Evolutionary conservation across 2,113 vertebrate species (phyloP).

Genomic region (Menura novaehollandiae): DNA sequence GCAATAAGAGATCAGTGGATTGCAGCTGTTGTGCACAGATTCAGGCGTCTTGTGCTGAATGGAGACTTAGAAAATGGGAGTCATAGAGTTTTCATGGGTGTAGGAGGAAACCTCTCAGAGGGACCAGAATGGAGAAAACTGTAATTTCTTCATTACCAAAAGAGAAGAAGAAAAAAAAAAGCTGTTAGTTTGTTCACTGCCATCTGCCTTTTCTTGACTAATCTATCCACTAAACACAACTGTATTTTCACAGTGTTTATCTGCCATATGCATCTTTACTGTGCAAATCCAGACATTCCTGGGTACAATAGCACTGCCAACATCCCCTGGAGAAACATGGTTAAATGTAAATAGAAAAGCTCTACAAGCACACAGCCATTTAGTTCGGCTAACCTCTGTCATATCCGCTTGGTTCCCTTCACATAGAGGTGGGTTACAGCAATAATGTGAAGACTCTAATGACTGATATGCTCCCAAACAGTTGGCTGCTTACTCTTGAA

Average conservation of each 20-base stretch:
- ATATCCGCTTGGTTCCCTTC: not conserved
- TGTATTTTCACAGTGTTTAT: not conserved
- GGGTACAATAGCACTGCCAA: not conserved
- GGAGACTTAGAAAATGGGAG: not conserved
- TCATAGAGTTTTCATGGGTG: rapidly evolving
- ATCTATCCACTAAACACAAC: not conserved
- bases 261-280: not conserved
- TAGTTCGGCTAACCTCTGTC: not conserved
- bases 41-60: not conserved
- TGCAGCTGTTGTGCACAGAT: not conserved
- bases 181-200: not conserved
- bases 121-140: not conserved
- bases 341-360: not conserved
- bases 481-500: not conserved
- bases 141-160: not conserved
- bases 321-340: not conserved
- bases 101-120: not conserved
- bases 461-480: not conserved
- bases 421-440: not conserved
- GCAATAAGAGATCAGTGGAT: not conserved
- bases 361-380: not conserved
- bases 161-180: not conserved
- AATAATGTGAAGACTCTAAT: not conserved
- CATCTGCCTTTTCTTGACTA: not conserved
- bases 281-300: not conserved